Evolutionary conservation across 2,797 vertebrate species (phyloP).

Genomic region (Argyrosomus regius): DNA sequence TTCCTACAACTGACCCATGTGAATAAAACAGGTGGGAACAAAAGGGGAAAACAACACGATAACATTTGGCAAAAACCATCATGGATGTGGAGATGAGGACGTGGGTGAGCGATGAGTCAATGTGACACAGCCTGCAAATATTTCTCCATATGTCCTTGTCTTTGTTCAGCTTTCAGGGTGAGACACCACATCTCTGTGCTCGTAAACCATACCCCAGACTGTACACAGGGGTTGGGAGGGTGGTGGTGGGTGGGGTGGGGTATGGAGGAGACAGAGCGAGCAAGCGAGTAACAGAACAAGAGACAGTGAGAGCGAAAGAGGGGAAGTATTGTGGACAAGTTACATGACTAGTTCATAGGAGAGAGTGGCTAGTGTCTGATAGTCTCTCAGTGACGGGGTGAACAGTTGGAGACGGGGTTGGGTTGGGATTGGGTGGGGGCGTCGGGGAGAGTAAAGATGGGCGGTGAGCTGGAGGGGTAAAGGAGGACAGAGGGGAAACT

Average conservation of each 20-base stretch:
- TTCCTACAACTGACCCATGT: constrained; percentile 64
- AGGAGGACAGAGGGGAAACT: constrained; percentile 42
- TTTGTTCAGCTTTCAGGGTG: constrained; percentile 68
- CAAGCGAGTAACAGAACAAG: constrained; percentile 46
- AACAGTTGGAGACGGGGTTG: constrained; percentile 1
- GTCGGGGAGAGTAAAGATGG: constrained; percentile 29
- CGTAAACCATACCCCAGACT: constrained; percentile 61
- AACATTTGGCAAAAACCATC: constrained; percentile 72
- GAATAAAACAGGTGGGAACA: constrained; percentile 56
- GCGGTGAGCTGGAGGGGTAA: constrained; percentile 39
- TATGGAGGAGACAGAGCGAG: constrained; percentile 17
- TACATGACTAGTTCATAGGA: constrained; percentile 44
- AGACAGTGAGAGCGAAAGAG: constrained; percentile 37
- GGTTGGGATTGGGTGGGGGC: constrained; percentile 8
- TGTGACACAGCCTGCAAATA: constrained; percentile 66
- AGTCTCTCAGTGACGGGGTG: constrained; percentile 29
- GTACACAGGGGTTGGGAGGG: constrained; percentile 33
- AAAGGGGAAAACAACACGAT: constrained; percentile 7
- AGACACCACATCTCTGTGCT: constrained; percentile 58
- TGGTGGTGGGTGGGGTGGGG: not conserved
- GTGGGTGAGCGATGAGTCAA: constrained; percentile 66
- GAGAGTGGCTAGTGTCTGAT: constrained; percentile 32
- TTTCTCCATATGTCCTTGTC: constrained; percentile 72
- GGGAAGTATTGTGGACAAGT: constrained; percentile 33
- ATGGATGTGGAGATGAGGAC: constrained; percentile 52